Evolutionary conservation across 2,797 vertebrate species (phyloP).

Genomic region (Myotis pilosus): DNA sequence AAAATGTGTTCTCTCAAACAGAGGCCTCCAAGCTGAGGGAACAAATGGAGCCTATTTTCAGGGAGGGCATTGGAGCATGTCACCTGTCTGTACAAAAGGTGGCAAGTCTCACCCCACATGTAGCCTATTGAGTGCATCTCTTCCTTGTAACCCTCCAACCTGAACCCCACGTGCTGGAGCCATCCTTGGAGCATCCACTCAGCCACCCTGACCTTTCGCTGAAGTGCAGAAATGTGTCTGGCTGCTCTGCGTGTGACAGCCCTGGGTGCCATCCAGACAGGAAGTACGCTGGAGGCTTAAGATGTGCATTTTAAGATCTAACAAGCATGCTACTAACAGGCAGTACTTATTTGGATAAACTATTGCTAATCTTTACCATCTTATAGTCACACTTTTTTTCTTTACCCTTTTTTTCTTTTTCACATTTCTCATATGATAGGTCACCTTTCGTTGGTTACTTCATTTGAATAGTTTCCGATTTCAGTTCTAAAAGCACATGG

Average conservation of each 20-base stretch:
- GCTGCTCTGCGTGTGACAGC: neutral
- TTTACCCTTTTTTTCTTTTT: neutral
- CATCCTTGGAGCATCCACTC: neutral
- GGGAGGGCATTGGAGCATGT: neutral
- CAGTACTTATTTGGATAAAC: neutral
- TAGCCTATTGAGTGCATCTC: neutral
- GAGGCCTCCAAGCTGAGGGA: neutral
- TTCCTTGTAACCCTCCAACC: neutral
- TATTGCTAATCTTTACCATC: neutral
- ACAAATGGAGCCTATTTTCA: neutral
- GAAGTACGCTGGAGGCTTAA: neutral
- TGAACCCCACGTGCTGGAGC: neutral
- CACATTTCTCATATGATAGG: constrained; percentile 33
- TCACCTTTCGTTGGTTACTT: constrained; percentile 26
- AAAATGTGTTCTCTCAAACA: neutral
- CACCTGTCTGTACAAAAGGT: neutral
- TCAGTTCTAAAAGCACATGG: neutral
- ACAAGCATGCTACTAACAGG: neutral
- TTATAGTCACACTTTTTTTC: neutral
- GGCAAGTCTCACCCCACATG: too few species aligned
- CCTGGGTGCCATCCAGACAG: neutral
- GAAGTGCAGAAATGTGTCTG: neutral
- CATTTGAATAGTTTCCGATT: constrained; percentile 11
- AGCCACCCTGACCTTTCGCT: neutral
- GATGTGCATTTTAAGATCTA: neutral